A percentile compares a stretch with the other conserved stretches of the same genome.
Conservation (phyloP, 2,888 invertebrate genomes). For the Pardosa pseudoannulata region DNA sequence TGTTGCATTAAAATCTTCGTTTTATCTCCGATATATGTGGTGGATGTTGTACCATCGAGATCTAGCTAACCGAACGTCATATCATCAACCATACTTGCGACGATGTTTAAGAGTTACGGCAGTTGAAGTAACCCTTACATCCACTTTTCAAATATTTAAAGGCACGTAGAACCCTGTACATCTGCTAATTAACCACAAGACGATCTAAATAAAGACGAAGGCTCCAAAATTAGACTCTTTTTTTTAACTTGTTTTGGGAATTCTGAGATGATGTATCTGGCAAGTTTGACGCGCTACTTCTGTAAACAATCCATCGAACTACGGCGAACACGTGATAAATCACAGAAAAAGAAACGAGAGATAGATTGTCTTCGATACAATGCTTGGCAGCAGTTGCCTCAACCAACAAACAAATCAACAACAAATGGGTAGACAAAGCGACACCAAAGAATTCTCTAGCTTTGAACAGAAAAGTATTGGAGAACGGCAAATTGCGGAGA, state of each 20-base stretch:
- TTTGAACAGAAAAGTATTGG: too few species aligned
- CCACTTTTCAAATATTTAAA: too few species aligned
- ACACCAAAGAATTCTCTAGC: background rate
- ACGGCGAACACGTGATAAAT: background rate
- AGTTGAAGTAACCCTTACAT: too few species aligned
- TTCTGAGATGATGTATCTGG: background rate
- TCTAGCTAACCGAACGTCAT: too few species aligned
- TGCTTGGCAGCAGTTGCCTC: constrained; percentile 45
- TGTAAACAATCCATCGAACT: constrained; percentile 6
- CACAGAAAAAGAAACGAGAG: background rate
- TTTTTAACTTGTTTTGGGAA: background rate
- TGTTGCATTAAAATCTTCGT: too few species aligned
- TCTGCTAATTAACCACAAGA: too few species aligned
- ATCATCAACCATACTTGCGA: too few species aligned
- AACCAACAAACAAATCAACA: constrained; percentile 48
- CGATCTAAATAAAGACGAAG: background rate
- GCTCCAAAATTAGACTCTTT: background rate
- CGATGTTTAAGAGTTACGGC: too few species aligned
- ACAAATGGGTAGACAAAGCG: constrained; percentile 11
- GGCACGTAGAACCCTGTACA: too few species aligned
- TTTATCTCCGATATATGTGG: too few species aligned
- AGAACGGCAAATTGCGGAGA: too few species aligned
- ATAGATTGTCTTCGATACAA: constrained; percentile 22
- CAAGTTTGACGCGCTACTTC: background rate
- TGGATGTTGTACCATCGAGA: too few species aligned